Evolutionary conservation across 64 coral and sea anemone species (phyloP).

Genomic region (Pachyseris speciosa): DNA sequence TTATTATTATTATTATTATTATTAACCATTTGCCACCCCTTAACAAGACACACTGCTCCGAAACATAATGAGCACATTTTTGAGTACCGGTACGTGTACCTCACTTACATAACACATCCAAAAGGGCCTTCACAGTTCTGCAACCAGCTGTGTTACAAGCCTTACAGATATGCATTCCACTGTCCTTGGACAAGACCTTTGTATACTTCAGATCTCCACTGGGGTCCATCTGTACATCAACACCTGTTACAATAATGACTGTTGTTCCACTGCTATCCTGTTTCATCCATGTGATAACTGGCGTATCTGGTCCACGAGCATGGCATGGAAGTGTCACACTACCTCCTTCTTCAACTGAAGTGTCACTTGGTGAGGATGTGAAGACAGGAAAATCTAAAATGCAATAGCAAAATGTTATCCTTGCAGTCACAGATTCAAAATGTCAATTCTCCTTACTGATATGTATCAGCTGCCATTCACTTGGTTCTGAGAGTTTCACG

Average conservation of each 20-base stretch:
- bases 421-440: no score
- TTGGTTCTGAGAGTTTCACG: background rate
- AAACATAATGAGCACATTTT: no score
- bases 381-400: constrained; percentile 77
- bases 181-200: constrained; percentile 34
- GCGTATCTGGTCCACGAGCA: constrained; percentile 57
- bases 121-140: constrained; percentile 39
- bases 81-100: background rate
- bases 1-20: no score
- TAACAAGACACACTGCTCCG: no score
- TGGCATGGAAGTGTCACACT: constrained; percentile 63
- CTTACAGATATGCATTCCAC: constrained; percentile 62
- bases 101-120: constrained; percentile 84
- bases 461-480: background rate
- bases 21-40: no score
- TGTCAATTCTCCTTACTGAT: background rate
- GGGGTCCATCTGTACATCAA: background rate
- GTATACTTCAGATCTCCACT: constrained; percentile 68
- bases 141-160: constrained; percentile 94
- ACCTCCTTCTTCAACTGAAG: constrained; percentile 14
- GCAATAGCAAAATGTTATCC: background rate
- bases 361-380: constrained; percentile 54
- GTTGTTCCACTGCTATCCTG: constrained; percentile 1
- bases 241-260: constrained; percentile 26
- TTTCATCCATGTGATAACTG: constrained; percentile 65